These are phyloP conservation scores for Acleris emargana DNA, from an alignment of 2,888 invertebrate genomes.

Conservation along the genomic window DNA sequence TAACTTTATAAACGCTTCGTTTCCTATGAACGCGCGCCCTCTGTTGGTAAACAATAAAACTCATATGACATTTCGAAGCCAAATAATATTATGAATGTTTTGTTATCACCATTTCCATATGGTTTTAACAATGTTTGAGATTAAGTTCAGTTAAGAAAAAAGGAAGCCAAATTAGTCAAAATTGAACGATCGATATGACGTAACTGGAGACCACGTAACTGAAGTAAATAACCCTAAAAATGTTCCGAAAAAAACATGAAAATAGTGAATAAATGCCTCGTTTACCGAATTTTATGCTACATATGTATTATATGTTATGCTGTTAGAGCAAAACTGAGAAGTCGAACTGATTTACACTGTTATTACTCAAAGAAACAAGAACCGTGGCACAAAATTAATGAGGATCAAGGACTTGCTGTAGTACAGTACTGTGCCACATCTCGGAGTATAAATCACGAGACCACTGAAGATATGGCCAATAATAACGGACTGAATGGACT, in stretches of 20 bases:
- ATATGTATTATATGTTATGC: constrained; percentile 31
- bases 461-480: constrained; percentile 59
- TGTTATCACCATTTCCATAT: constrained; percentile 20
- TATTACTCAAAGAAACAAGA: constrained; percentile 62
- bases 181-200: background rate
- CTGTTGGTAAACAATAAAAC: constrained; percentile 43
- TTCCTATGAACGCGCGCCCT: constrained; percentile 42
- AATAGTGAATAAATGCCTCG: constrained; percentile 51
- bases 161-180: constrained; percentile 2
- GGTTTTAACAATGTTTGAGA: constrained; percentile 16
- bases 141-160: constrained; percentile 8
- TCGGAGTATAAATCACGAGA: constrained; percentile 2
- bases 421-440: constrained; percentile 15
- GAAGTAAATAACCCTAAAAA: constrained; percentile 38
- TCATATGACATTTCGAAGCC: constrained; percentile 22
- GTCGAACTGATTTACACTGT: constrained; percentile 57
- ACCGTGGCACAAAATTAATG: constrained; percentile 48
- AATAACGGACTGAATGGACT: constrained; percentile 66
- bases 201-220: constrained; percentile 6
- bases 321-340: constrained; percentile 44
- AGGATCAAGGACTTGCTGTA: constrained; percentile 45
- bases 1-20: constrained; percentile 48
- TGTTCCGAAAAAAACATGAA: constrained; percentile 22
- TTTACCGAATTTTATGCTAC: constrained; percentile 43
- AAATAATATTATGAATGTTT: constrained; percentile 30